Base-by-base conservation (phyloP, 2,888 invertebrate species). In the Orthosia gothica region DNA sequence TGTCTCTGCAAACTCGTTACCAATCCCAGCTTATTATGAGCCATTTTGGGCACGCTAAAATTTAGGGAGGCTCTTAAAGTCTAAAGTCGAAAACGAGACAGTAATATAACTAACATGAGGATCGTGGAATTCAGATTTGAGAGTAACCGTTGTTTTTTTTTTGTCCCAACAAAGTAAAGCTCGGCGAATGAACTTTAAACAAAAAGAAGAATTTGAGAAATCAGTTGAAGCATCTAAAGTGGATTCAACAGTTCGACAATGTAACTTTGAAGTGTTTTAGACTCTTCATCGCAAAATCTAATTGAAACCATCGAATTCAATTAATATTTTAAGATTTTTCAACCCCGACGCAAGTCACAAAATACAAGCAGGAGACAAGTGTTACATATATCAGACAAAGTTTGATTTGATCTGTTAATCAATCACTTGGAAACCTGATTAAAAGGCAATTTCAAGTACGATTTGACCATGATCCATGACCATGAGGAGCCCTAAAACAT, bases 1-100 rank as follows among this genome's bases (percentile, higher is more conserved):
- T 79, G 70, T 87, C 87, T 83, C 55, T 67, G 69, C 49, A 68
- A 58, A 58, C 26, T 68, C 20, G 3, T 69, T 81, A 63, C 67
- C 18, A 9, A 68, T 52, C 57, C 54, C 59, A 70, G 59, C 55
- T 73, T 50, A 77, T 76, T 67, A 73, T 64, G 45, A 61, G n/a
- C 45, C 20, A 26, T 61, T 74, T 79, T 74, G 20, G 40, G 45
- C 67, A 70, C 45, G 32, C 26, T 7, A 61, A 68, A 70, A 45
- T 40, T 45, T 59, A 40, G 67, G 47, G 45, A 63, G 16, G n/a
- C 12, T 71, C 16, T 59, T 58, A 58, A 54, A 23, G 40, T 71
- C 16, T 59, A 63, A 58, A 54, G 26, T 49, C 49, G 40, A 62
- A 72, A 58, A 58, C 16, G 65, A 65, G 49, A 11, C 18, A 63